These are phyloP conservation scores for Collichthys lucidus DNA, from an alignment of 2,113 vertebrate genomes.

Conservation along the genomic window DNA sequence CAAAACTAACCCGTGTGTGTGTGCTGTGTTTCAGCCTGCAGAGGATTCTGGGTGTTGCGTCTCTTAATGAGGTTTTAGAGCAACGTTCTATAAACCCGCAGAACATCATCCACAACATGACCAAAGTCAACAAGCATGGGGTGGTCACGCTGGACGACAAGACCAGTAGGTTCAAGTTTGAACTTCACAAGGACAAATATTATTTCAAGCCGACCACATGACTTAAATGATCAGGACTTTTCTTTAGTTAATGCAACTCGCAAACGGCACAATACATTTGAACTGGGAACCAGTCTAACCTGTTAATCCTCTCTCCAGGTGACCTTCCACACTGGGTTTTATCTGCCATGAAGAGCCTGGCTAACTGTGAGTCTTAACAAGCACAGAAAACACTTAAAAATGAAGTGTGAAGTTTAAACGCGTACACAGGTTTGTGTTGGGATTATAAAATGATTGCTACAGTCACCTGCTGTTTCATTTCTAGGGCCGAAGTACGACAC, in stretches of 20 bases:
- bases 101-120: constrained; percentile 92
- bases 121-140: constrained; percentile 91
- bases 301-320: constrained; percentile 78
- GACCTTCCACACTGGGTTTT: constrained; percentile 98
- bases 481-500: constrained; percentile 93
- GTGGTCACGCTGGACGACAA: constrained; percentile 92
- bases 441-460: background rate
- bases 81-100: constrained; percentile 85
- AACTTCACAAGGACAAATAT: background rate
- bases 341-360: constrained; percentile 98
- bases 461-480: constrained; percentile 27
- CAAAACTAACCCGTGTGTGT: constrained; percentile 15
- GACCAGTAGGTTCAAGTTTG: constrained; percentile 70
- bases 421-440: background rate
- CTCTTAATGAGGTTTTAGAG: constrained; percentile 89
- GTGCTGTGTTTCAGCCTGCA: constrained; percentile 86
- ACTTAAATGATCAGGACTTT: no score
- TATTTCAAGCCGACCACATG: background rate
- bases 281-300: background rate
- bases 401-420: background rate
- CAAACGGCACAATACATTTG: background rate
- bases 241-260: background rate
- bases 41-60: constrained; percentile 87
- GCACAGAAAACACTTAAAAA: no score
- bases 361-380: constrained; percentile 92